These are phyloP conservation scores for Rhinella marina DNA, from an alignment of 2,797 vertebrate genomes.

Conservation along the genomic window DNA sequence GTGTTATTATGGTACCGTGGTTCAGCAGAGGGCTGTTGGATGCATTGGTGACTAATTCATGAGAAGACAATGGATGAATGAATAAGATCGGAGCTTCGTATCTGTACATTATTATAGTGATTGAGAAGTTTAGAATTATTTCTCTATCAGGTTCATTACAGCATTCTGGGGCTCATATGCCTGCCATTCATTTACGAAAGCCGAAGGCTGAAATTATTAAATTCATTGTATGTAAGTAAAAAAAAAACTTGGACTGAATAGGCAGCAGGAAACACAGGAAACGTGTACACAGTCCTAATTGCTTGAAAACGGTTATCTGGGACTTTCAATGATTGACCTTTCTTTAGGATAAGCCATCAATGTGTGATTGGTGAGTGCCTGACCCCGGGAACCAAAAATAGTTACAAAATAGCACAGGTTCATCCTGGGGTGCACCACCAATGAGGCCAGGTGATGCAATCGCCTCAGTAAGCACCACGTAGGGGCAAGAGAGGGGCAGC, in stretches of 20 bases:
- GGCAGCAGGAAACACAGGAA: not conserved
- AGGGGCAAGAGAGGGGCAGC: too few relatives aligned
- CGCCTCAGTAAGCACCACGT: too few relatives aligned
- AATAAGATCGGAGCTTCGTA: slow-evolving; percentile 15
- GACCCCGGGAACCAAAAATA: too few relatives aligned
- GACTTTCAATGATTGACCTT: not conserved
- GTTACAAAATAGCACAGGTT: too few relatives aligned
- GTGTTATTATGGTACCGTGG: slow-evolving; percentile 20
- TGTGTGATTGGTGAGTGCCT: too few relatives aligned
- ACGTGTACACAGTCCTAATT: not conserved
- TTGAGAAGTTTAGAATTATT: not conserved
- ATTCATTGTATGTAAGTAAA: not conserved
- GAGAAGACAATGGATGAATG: slow-evolving; percentile 34
- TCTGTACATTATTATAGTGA: not conserved
- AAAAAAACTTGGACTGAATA: not conserved
- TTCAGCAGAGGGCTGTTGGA: not conserved
- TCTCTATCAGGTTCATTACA: not conserved
- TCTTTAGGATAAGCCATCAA: too few relatives aligned
- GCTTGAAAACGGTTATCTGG: not conserved
- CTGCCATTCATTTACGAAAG: not conserved
- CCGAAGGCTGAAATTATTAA: not conserved
- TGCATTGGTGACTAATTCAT: slow-evolving; percentile 11
- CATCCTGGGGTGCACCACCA: too few relatives aligned
- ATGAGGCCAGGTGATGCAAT: too few relatives aligned
- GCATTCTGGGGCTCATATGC: not conserved